A percentile compares a stretch with the other conserved stretches of the same genome.
Evolutionary conservation across 2,888 invertebrate genomes (phyloP).

Genomic region (Lamellibrachia columna): DNA sequence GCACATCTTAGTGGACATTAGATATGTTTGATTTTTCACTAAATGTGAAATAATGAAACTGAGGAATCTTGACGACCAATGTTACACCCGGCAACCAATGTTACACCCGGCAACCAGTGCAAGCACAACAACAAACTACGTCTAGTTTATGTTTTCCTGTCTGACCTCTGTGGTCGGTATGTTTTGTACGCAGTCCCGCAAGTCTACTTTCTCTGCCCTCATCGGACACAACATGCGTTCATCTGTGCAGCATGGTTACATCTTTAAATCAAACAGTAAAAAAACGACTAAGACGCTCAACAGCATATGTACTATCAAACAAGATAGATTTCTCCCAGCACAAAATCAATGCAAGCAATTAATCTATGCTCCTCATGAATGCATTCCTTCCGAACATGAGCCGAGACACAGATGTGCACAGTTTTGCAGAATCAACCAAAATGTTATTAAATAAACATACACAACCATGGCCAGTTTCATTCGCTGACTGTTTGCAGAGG

Average conservation of each 20-base stretch:
- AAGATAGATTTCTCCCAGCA: background rate
- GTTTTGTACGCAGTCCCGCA: background rate
- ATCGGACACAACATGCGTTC: background rate
- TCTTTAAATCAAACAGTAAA: conserved; percentile 6
- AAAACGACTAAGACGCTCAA: background rate
- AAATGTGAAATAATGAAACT: no score
- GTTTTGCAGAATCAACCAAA: background rate
- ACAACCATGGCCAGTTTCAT: background rate
- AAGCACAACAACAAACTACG: background rate
- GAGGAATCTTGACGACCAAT: no score
- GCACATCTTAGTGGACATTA: no score
- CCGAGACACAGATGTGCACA: background rate
- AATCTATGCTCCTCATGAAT: background rate
- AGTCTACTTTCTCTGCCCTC: background rate
- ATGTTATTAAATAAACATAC: conserved; percentile 16
- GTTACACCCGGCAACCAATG: background rate
- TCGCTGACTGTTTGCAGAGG: background rate
- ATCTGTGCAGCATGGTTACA: background rate
- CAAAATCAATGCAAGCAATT: background rate
- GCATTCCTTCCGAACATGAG: background rate
- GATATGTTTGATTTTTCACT: no score
- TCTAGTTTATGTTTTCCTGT: background rate
- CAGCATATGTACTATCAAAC: conserved; percentile 9
- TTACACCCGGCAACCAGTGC: background rate
- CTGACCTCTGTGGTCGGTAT: background rate